Percentiles rank a stretch among this genome's conserved stretches.
phyloP scores from a whole-genome alignment of 2,888 invertebrate species.

The Opisthograptis luteolata region DNA sequence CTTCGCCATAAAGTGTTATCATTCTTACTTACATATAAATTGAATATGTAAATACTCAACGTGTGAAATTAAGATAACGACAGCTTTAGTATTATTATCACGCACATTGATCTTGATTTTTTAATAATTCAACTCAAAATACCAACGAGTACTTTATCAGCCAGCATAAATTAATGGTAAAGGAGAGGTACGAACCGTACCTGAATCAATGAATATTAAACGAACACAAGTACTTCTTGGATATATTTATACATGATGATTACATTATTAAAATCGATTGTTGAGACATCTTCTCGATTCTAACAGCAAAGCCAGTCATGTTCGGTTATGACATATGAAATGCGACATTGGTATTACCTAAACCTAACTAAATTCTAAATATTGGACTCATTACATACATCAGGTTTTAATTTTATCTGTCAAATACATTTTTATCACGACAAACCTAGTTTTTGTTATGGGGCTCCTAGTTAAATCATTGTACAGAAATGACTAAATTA shows the following conservation, averaged over 20 bases:
- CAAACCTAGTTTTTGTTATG: too few relatives aligned
- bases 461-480: too few relatives aligned
- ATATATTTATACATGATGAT: slow-evolving; percentile 29
- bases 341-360: slow-evolving; percentile 22
- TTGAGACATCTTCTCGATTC: slow-evolving; percentile 23
- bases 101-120: slow-evolving; percentile 30
- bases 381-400: slow-evolving; percentile 7
- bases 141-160: slow-evolving; percentile 20
- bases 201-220: slow-evolving; percentile 38
- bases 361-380: neutral
- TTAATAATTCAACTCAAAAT: slow-evolving; percentile 27
- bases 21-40: too few relatives aligned
- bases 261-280: slow-evolving; percentile 33
- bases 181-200: slow-evolving; percentile 30
- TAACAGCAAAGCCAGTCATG: slow-evolving; percentile 23
- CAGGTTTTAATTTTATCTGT: too few relatives aligned
- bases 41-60: neutral
- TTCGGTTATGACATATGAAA: slow-evolving; percentile 22
- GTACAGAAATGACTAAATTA: too few relatives aligned
- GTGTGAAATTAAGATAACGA: slow-evolving; percentile 24
- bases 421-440: too few relatives aligned
- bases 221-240: slow-evolving; percentile 22
- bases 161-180: slow-evolving; percentile 24
- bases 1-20: neutral
- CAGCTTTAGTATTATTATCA: slow-evolving; percentile 21